Percentiles rank a stretch among this genome's conserved stretches.
Conservation (phyloP, 1,140 invertebrate species). For the Laupala kohalensis region DNA sequence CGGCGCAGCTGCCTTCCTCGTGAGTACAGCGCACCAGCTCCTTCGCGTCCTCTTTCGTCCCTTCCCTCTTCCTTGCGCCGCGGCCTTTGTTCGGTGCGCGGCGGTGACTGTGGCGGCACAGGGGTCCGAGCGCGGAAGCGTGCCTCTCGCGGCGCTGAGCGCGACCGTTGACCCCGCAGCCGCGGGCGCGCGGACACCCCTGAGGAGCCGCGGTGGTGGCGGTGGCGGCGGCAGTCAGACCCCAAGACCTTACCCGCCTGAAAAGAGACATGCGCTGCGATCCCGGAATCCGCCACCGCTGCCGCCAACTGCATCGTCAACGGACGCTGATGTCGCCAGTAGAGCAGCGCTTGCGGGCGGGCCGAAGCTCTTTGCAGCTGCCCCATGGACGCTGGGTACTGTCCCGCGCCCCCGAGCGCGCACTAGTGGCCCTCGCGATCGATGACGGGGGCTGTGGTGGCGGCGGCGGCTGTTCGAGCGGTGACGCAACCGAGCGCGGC, state of each 20-base stretch:
- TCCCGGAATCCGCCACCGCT: background rate
- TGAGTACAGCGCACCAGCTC: background rate
- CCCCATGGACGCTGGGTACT: too few species aligned
- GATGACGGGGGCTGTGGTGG: background rate
- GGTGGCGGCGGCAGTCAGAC: too few species aligned
- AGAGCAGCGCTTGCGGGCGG: too few species aligned
- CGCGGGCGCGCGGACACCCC: background rate
- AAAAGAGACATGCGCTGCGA: background rate
- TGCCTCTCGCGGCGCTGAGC: constrained; percentile 27
- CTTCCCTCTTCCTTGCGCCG: background rate
- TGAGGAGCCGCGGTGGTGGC: too few species aligned
- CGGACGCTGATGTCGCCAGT: too few species aligned
- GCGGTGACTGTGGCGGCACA: constrained; percentile 27
- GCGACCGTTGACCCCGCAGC: background rate
- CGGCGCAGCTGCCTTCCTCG: background rate
- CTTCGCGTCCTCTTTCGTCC: background rate
- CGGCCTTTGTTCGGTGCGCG: background rate
- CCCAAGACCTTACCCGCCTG: background rate
- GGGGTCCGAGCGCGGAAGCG: constrained; percentile 42
- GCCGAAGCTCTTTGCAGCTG: too few species aligned
- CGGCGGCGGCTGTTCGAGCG: background rate
- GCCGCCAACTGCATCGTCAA: background rate
- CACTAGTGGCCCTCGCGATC: background rate
- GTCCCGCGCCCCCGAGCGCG: too few species aligned
- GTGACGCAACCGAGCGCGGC: background rate